These are phyloP conservation scores for Rhagophthalmus giganteus DNA, from an alignment of 2,888 invertebrate genomes.

Conservation along the genomic window DNA sequence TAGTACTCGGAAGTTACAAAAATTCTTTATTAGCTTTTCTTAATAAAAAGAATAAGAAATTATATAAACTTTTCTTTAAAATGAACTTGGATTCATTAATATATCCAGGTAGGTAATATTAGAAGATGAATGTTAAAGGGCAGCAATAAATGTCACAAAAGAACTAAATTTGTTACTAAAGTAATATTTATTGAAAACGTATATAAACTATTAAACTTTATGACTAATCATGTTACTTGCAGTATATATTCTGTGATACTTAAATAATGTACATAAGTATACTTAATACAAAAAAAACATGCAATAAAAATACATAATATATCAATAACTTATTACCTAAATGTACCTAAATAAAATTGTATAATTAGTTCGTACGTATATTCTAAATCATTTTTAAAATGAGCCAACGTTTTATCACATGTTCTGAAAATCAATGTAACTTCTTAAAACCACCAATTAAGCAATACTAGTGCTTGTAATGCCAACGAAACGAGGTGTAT, in stretches of 20 bases:
- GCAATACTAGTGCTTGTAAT: conserved; percentile 6
- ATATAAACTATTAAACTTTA: conserved; percentile 12
- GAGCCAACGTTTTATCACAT: conserved; percentile 23
- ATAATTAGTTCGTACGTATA: background rate
- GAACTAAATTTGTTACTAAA: no score
- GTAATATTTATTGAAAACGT: conserved; percentile 14
- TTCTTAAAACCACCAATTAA: background rate
- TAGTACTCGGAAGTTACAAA: background rate
- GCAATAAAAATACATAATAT: background rate
- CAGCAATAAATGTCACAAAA: no score
- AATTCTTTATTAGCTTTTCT: conserved; percentile 2
- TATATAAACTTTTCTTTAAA: background rate
- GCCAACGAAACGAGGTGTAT: background rate
- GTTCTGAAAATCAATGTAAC: conserved; percentile 11
- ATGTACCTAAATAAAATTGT: no score
- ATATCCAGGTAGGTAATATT: no score
- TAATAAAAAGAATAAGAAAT: background rate
- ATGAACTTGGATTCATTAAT: background rate
- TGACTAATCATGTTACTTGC: background rate
- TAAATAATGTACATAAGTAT: background rate
- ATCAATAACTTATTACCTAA: background rate
- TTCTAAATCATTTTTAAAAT: background rate
- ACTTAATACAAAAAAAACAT: background rate
- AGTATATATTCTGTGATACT: background rate
- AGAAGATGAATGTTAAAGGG: no score